A percentile compares a stretch with the other conserved stretches of the same genome.
Conservation (phyloP, 1,140 invertebrate genomes). For the Drosophila guanche region DNA sequence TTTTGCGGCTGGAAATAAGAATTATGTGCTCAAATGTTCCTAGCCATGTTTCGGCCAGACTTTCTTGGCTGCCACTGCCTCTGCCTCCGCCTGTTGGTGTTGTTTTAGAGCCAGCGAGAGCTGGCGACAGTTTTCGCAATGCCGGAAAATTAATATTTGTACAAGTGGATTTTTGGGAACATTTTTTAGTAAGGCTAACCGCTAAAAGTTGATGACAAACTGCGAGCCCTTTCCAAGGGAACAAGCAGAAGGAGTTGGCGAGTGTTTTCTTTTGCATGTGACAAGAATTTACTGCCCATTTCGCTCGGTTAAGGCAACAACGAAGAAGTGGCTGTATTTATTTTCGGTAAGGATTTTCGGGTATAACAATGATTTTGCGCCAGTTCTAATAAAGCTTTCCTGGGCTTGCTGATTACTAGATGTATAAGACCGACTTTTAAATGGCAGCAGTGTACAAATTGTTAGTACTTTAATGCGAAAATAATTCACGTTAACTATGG, state of each 20-base stretch:
- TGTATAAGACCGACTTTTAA: too few species aligned
- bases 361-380: too few species aligned
- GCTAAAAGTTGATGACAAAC: slow-evolving; percentile 57
- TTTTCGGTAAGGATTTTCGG: slow-evolving; percentile 5
- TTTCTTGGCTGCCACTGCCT: not conserved
- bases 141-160: slow-evolving; percentile 64
- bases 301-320: not conserved
- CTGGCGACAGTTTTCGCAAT: slow-evolving; percentile 54
- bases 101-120: slow-evolving; percentile 18
- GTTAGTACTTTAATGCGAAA: too few species aligned
- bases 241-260: not conserved
- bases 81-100: not conserved
- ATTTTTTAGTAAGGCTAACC: slow-evolving; percentile 30
- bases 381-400: too few species aligned
- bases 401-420: too few species aligned
- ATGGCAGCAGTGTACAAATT: too few species aligned
- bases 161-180: slow-evolving; percentile 53
- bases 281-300: slow-evolving; percentile 47
- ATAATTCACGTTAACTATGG: too few species aligned
- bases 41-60: slow-evolving; percentile 46
- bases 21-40: slow-evolving; percentile 62
- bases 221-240: slow-evolving; percentile 10
- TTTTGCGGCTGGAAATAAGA: slow-evolving; percentile 58
- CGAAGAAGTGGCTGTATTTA: slow-evolving; percentile 15
- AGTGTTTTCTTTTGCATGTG: slow-evolving; percentile 41